Evolutionary conservation across 1,140 invertebrate genomes (phyloP).

Genomic region (Diorhabda carinulata): DNA sequence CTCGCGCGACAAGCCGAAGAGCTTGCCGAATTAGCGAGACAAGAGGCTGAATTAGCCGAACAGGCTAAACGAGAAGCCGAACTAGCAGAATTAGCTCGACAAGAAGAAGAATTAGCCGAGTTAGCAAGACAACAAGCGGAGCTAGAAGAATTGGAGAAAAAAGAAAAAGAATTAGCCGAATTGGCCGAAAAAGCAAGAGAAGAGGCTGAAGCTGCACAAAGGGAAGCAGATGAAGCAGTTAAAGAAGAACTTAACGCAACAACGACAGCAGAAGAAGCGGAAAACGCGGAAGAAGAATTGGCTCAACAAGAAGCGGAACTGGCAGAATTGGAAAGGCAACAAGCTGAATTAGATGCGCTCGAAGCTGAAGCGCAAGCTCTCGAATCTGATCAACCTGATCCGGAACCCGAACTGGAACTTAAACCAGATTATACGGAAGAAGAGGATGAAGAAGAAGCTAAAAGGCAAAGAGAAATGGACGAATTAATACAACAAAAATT

Average conservation of each 20-base stretch:
- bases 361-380: conserved; percentile 32
- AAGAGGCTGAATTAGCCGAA: conserved; percentile 60
- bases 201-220: conserved; percentile 52
- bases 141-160: conserved; percentile 40
- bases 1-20: conserved; percentile 54
- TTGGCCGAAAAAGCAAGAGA: conserved; percentile 58
- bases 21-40: conserved; percentile 46
- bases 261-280: conserved; percentile 51
- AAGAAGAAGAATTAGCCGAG: conserved; percentile 57
- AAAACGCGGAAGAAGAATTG: conserved; percentile 54
- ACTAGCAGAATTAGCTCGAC: conserved; percentile 56
- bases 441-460: conserved; percentile 45
- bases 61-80: conserved; percentile 54
- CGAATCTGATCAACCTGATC: conserved; percentile 24
- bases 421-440: conserved; percentile 16
- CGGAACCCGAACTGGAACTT: not conserved
- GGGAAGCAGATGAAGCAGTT: conserved; percentile 54
- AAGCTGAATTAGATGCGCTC: conserved; percentile 29
- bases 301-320: conserved; percentile 27
- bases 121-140: conserved; percentile 53
- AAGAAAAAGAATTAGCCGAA: conserved; percentile 58
- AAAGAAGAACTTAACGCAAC: conserved; percentile 43
- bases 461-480: conserved; percentile 35
- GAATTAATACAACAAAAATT: conserved; percentile 31
- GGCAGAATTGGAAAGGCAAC: conserved; percentile 27